A percentile compares a stretch with the other conserved stretches of the same genome.
These are phyloP conservation scores for Clivina fossor DNA, from an alignment of 2,888 invertebrate species.

Conservation along the genomic window DNA sequence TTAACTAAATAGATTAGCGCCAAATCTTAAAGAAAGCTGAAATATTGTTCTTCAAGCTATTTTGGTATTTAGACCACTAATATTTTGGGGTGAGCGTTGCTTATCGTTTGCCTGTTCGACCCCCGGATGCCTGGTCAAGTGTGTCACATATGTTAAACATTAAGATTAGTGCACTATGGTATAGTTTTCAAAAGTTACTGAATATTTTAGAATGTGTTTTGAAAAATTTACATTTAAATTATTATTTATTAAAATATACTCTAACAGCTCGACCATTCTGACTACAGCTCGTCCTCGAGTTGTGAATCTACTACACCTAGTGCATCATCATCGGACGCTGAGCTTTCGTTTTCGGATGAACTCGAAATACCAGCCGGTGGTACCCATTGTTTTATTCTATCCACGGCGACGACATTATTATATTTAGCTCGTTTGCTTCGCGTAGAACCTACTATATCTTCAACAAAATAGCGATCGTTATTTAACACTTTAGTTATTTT, in stretches of 20 bases:
- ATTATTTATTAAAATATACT: neutral
- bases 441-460: slow-evolving; percentile 32
- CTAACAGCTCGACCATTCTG: slow-evolving; percentile 1
- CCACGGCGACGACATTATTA: slow-evolving; percentile 37
- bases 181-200: too few relatives aligned
- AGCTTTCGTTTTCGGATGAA: neutral
- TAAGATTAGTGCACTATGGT: too few relatives aligned
- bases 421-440: slow-evolving; percentile 32
- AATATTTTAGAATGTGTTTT: too few relatives aligned
- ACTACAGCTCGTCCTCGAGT: neutral
- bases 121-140: too few relatives aligned
- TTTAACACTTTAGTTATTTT: slow-evolving; percentile 35
- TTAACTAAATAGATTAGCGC: too few relatives aligned
- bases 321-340: neutral
- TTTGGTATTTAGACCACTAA: too few relatives aligned
- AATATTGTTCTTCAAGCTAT: too few relatives aligned
- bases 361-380: neutral
- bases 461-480: slow-evolving; percentile 37
- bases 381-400: slow-evolving; percentile 33
- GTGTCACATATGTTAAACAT: too few relatives aligned
- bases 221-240: too few relatives aligned
- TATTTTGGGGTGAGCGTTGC: too few relatives aligned
- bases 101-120: too few relatives aligned
- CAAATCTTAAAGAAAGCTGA: too few relatives aligned
- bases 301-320: neutral